Evolutionary conservation across 2,113 vertebrate species (phyloP).

Genomic region (Phocoena phocoena): DNA sequence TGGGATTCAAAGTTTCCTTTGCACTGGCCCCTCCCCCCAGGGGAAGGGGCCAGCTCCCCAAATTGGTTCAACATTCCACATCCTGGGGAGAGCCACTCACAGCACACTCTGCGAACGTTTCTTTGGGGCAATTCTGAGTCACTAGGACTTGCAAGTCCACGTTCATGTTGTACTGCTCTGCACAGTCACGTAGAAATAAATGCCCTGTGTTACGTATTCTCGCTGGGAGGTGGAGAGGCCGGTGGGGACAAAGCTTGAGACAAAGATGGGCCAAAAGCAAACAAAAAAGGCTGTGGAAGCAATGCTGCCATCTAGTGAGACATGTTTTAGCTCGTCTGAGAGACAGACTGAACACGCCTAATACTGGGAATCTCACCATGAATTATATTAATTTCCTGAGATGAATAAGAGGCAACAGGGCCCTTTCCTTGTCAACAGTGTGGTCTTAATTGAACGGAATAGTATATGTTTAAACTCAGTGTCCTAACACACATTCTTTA

Average conservation of each 20-base stretch:
- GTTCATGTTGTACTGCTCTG: not conserved
- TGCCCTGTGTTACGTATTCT: not conserved
- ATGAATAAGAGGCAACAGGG: not conserved
- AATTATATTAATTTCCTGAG: not conserved
- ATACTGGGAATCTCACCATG: not conserved
- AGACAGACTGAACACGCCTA: not conserved
- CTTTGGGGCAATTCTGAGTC: not conserved
- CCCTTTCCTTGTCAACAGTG: not conserved
- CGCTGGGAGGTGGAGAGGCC: not conserved
- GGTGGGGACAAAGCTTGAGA: not conserved
- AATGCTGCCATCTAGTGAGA: constrained; percentile 73
- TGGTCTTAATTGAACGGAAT: not conserved
- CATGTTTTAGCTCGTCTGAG: not conserved
- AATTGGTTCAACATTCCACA: not conserved
- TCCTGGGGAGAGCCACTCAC: too few species aligned
- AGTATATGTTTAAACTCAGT: not conserved
- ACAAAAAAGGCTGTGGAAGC: not conserved
- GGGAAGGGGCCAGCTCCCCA: not conserved
- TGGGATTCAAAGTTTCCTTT: not conserved
- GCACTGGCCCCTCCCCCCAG: accelerated
- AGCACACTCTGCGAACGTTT: not conserved
- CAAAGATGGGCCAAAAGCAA: not conserved
- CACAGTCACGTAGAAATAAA: accelerated
- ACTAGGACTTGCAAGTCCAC: not conserved
- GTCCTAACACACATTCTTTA: not conserved